Evolutionary conservation across 2,113 vertebrate species (phyloP).

Genomic region (Amphiprion percula): DNA sequence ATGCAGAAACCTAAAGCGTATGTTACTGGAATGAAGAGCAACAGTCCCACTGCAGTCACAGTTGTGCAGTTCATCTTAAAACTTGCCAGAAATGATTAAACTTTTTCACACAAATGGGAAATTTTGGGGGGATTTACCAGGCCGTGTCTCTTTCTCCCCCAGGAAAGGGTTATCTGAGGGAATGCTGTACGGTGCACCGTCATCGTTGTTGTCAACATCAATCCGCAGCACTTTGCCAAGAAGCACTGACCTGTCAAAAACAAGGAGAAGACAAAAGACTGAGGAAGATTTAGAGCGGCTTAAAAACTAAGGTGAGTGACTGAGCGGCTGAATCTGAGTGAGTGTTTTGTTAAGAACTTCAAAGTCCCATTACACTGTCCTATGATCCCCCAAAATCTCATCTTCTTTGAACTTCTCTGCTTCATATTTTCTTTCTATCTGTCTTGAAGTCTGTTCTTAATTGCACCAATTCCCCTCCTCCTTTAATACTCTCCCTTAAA

Average conservation of each 20-base stretch:
- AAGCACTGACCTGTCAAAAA: conserved; percentile 81
- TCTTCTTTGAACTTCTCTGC: not conserved
- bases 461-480: not conserved
- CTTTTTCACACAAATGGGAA: not conserved
- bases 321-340: too few species aligned
- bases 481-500: too few species aligned
- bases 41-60: not conserved
- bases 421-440: not conserved
- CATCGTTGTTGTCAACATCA: conserved; percentile 82
- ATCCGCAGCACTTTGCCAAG: conserved; percentile 86
- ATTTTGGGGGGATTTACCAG: conserved; percentile 59
- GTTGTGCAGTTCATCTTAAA: not conserved
- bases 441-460: not conserved
- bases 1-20: not conserved
- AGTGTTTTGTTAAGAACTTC: too few species aligned
- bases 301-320: not conserved
- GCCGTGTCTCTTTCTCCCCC: conserved; percentile 70
- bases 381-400: too few species aligned
- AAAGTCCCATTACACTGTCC: too few species aligned
- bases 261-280: not conserved
- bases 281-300: not conserved
- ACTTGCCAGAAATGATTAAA: not conserved
- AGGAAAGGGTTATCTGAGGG: conserved; percentile 88
- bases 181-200: conserved; percentile 83
- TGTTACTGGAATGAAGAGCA: not conserved